Evolutionary conservation across 2,888 invertebrate species (phyloP).

Genomic region (Dynastes tityus): DNA sequence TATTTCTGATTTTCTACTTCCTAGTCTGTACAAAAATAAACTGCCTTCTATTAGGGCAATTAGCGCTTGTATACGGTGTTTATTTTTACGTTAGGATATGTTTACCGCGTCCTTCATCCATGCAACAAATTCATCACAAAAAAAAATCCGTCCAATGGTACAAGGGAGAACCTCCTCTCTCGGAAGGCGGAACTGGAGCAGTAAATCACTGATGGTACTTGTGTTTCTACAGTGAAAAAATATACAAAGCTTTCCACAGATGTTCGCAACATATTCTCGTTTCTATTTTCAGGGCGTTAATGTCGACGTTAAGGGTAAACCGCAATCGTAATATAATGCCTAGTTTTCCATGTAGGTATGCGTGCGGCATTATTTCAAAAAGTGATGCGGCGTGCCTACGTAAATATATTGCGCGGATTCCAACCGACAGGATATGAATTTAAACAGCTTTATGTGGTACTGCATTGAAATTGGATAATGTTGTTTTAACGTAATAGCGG

Average conservation of each 20-base stretch:
- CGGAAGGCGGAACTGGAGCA: constrained; percentile 31
- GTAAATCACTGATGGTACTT: constrained; percentile 30
- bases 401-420: constrained; percentile 27
- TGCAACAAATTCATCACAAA: constrained; percentile 12
- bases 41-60: not conserved
- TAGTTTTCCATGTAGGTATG: constrained; percentile 8
- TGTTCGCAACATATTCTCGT: constrained; percentile 28
- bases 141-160: not conserved
- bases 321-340: constrained; percentile 37
- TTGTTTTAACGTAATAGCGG: not conserved
- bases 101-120: constrained; percentile 13
- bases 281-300: constrained; percentile 37
- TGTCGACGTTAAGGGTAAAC: constrained; percentile 34
- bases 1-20: too few relatives aligned
- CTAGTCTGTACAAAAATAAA: too few relatives aligned
- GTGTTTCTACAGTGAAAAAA: constrained; percentile 33
- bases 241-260: constrained; percentile 35
- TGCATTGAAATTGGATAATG: constrained; percentile 6
- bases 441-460: not conserved
- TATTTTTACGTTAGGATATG: constrained; percentile 12
- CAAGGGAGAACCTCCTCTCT: not conserved
- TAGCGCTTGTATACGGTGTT: constrained; percentile 1
- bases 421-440: constrained; percentile 4
- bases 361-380: constrained; percentile 8
- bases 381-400: not conserved